Evolutionary conservation across 2,113 vertebrate genomes (phyloP).

Genomic region (Collichthys lucidus): DNA sequence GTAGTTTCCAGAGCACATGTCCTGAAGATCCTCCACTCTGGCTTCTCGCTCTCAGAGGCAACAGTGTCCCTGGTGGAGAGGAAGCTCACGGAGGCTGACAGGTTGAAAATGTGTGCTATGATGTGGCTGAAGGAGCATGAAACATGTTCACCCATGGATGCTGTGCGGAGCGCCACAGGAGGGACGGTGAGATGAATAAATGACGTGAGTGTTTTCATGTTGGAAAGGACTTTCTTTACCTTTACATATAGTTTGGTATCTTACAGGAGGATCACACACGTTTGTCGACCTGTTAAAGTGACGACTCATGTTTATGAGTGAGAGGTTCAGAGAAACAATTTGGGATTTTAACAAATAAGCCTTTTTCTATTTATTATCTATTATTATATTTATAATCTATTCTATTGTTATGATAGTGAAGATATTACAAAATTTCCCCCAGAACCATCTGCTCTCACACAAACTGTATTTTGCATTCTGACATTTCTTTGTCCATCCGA

Average conservation of each 20-base stretch:
- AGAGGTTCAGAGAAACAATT: neutral
- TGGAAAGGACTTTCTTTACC: neutral
- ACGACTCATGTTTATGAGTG: neutral
- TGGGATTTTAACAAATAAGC: neutral
- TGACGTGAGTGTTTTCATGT: conserved; percentile 14
- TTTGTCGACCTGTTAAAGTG: neutral
- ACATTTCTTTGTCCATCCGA: conserved; percentile 9
- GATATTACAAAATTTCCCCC: neutral
- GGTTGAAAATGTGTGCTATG: conserved; percentile 81
- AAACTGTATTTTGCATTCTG: neutral
- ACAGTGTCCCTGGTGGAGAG: conserved; percentile 70
- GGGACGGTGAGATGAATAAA: conserved; percentile 55
- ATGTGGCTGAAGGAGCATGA: conserved; percentile 83
- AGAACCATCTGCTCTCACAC: neutral
- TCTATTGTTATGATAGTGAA: neutral
- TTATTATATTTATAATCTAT: too few relatives aligned
- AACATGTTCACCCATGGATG: conserved; percentile 76
- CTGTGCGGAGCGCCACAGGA: conserved; percentile 54
- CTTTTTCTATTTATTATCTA: neutral
- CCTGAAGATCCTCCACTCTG: conserved; percentile 34
- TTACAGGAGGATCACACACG: neutral
- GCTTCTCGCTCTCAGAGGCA: conserved; percentile 40
- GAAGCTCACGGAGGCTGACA: conserved; percentile 78
- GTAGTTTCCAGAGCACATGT: conserved; percentile 39
- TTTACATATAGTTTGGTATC: conserved; percentile 5